Evolutionary conservation across 1,140 invertebrate species (phyloP), one percentile per base, ranked within the genome.

Genomic region (Zaprionus inermis): DNA sequence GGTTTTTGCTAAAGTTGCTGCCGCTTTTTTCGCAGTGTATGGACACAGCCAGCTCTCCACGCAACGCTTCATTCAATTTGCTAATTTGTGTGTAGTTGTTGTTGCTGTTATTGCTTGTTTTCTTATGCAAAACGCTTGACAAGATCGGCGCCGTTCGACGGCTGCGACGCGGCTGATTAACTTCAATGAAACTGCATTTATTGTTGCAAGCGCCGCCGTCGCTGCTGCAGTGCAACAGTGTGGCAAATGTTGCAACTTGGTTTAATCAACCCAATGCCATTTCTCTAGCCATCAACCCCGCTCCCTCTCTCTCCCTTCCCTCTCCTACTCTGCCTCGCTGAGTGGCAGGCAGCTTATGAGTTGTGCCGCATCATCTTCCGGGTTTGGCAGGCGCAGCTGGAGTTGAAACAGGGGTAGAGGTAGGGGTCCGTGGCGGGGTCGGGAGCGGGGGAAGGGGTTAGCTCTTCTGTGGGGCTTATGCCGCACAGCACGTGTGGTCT

Each of bases 181-280:
- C 84, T 88, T 82, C 83, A 89, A 88, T 88, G 84, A 88, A 88
- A 88, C 77, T 88, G 83, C 83, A 88, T 88, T 88, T 88, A 88
- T 86, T 86, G 83, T 72, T 83, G 71, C 65, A 57, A 56, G 38
- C 38, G 38, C 38, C 38, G 38, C 38, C 9, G 38, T 14, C 36
- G 36, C 36, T 38, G 36, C 36, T 6, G 7, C 14, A 10, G n/a
- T 41, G 61, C 10, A n/a, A 30, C 61, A 28, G 34, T 69, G 67
- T 60, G 20, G 66, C 56, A 49, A 44, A 41, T 65, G 64, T 49
- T 73, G 83, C 79, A 79, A 76, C 81, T 78, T 78, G 78, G 61
- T 81, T 85, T 85, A 81, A 85, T 85, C 78, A 85, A 81, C 70
- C 74, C 60, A 70, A 55, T 67, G 76, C 68, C 72, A 72, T 76